Evolutionary conservation across 1,140 invertebrate species (phyloP), one percentile per base, ranked within the genome.

Genomic region (Sipha flava): DNA sequence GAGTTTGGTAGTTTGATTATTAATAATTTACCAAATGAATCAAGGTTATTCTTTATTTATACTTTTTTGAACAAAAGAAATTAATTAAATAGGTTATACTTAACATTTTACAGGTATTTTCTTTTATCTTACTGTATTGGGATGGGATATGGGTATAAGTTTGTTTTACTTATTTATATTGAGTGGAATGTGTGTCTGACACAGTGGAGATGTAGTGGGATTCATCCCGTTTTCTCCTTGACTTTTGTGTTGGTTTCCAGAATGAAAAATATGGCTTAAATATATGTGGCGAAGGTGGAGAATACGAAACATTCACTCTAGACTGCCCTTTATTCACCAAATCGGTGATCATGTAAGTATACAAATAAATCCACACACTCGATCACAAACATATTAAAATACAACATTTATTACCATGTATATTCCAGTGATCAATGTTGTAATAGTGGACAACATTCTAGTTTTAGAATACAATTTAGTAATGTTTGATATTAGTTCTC

Each of bases 241-340:
- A 82, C 81, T 77, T 82, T 77, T 81, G 72, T 77, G 52, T 79
- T 81, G 40, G 73, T 81, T 88, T 88, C 72, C 86, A 92, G 90
- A 92, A 93, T 85, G 91, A 93, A 86, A 96, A 97, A 86, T 99
- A 96, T 88, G 95, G 96, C 23, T 87, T 98, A 80, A 98, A 99
- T 89, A 91, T 98, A 59, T 99, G 98, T 88, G 98, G 98, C 54
- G 98, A 99, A 89, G 98, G 98, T 52, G 98, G 98, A 64, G 98
- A 99, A 87, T 99, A 98, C 86, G 98, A 99, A 88, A 97, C 96
- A 40, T 95, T 99, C 85, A 98, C 96, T 16, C 87, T 98, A 79
- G 95, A 98, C 88, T 99, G 97, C 87, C 97, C 97, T 23, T 87
- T 99, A 57, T 99, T 98, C 86, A 92, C 90, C 83, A 96, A 95